phyloP scores from a whole-genome alignment of 2,113 vertebrate genomes.

The Romanogobio albipinnatus region DNA sequence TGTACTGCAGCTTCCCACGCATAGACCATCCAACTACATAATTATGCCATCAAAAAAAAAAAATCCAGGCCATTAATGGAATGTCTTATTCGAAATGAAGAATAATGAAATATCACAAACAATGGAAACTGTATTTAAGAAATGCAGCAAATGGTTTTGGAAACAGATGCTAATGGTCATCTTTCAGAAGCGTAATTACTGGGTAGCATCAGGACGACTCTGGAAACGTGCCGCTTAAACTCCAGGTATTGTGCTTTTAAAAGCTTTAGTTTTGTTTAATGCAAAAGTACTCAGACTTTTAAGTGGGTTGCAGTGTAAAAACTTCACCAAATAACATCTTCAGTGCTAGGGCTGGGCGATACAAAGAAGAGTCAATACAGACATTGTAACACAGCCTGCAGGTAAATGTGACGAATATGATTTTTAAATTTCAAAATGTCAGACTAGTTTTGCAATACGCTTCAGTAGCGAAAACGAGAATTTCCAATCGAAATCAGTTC shows the following conservation, averaged over 20 bases:
- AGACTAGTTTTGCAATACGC: neutral
- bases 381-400: neutral
- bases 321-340: neutral
- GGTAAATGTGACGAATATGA: neutral
- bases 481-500: neutral
- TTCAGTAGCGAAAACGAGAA: neutral
- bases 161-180: constrained; percentile 37
- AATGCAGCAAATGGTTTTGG: constrained; percentile 42
- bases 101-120: constrained; percentile 85
- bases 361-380: neutral
- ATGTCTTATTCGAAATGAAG: constrained; percentile 87
- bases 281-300: neutral
- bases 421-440: neutral
- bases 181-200: constrained; percentile 34
- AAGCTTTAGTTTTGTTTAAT: constrained; percentile 21
- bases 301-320: neutral
- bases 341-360: neutral
- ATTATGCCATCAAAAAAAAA: constrained; percentile 88
- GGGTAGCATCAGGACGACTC: neutral
- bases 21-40: constrained; percentile 89
- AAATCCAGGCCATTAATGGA: constrained; percentile 81
- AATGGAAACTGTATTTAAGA: constrained; percentile 73
- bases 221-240: constrained; percentile 10
- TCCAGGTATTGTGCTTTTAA: neutral
- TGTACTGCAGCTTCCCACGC: constrained; percentile 91